These are phyloP conservation scores for Pemphigus obesinymphae DNA, from an alignment of 1,140 invertebrate species.

Conservation along the genomic window DNA sequence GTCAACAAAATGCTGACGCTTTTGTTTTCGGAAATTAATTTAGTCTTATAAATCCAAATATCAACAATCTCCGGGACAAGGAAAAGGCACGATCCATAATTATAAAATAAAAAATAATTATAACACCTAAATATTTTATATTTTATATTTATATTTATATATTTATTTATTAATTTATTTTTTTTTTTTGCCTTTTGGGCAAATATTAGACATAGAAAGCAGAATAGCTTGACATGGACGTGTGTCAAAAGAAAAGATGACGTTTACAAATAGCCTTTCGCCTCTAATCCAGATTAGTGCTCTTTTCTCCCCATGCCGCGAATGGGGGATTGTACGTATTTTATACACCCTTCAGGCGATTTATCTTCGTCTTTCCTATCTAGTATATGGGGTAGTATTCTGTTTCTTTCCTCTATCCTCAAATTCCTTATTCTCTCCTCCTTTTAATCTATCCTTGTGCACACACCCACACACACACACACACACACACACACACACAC, in stretches of 20 bases:
- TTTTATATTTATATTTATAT: no score
- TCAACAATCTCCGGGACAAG: background rate
- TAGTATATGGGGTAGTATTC: background rate
- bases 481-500: background rate
- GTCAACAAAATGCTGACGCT: no score
- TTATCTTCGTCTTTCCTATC: background rate
- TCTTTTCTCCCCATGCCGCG: background rate
- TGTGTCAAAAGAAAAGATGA: slow-evolving; percentile 1
- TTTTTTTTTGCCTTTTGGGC: background rate
- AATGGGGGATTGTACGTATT: background rate
- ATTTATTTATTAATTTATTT: no score
- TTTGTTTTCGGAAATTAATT: no score
- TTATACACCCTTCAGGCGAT: slow-evolving; percentile 18
- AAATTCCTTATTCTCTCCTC: background rate
- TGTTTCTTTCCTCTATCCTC: background rate
- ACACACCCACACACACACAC: background rate
- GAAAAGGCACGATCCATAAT: background rate
- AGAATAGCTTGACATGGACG: background rate
- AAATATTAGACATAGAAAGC: no score
- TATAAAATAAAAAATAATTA: no score
- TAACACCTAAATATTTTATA: no score
- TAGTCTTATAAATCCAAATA: background rate
- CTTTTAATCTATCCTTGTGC: background rate
- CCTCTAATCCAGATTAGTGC: slow-evolving; percentile 21
- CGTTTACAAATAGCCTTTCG: slow-evolving; percentile 23